These are phyloP conservation scores for Lagria hirta DNA, from an alignment of 2,888 invertebrate species.

Conservation along the genomic window DNA sequence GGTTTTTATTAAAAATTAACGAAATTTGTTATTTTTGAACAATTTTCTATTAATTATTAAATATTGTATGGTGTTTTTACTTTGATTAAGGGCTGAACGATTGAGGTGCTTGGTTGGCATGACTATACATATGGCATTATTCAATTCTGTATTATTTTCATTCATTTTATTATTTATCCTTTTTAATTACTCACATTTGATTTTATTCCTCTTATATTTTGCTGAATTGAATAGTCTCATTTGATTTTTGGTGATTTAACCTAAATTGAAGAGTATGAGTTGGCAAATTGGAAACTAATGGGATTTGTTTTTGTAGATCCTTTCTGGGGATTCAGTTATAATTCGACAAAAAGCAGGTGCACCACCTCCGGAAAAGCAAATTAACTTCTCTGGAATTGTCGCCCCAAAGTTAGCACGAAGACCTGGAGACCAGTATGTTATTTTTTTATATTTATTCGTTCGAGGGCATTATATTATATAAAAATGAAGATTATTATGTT, in stretches of 20 bases:
- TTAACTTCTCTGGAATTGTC: conserved; percentile 86
- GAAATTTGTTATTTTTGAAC: too few species aligned
- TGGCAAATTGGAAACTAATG: conserved; percentile 36
- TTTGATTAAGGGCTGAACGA: too few species aligned
- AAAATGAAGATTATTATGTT: too few species aligned
- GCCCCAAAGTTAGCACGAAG: conserved; percentile 89
- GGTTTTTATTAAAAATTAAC: conserved; percentile 23
- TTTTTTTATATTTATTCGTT: conserved; percentile 2
- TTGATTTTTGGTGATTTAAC: conserved; percentile 21
- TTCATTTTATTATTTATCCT: conserved; percentile 7
- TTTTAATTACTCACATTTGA: conserved; percentile 1
- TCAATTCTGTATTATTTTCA: conserved; percentile 12
- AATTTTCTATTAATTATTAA: too few species aligned
- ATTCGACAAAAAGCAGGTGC: conserved; percentile 86
- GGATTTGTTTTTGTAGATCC: conserved; percentile 68
- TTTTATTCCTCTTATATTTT: background rate
- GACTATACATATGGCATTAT: conserved; percentile 28
- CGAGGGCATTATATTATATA: too few species aligned
- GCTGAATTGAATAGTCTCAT: conserved; percentile 1
- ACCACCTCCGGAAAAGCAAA: conserved; percentile 88
- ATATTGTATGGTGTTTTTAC: too few species aligned
- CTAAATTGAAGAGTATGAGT: conserved; percentile 39
- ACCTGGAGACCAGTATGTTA: conserved; percentile 57
- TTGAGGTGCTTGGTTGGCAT: conserved; percentile 51
- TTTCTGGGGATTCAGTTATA: conserved; percentile 94